Base-by-base conservation (phyloP, 2,888 invertebrate genomes). In the Xestia sexstrigata region DNA sequence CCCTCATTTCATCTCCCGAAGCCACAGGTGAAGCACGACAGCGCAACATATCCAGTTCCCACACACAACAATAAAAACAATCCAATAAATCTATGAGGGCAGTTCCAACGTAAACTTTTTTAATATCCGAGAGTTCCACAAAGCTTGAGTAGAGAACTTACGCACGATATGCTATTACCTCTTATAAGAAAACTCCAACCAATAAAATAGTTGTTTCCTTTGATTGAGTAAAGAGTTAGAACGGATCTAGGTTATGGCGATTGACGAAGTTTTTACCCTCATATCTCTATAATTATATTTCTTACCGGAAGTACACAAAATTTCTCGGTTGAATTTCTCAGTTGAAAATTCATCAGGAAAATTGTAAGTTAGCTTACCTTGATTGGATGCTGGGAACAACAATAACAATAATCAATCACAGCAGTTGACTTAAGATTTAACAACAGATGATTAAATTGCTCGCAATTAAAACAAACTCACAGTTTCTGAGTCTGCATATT, bases 1-100 rank as follows among this genome's bases (percentile, higher is more conserved):
- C 26, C 17, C 35, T 60, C 1, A 13, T 17, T 49, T 39, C n/a
- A 47, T 30, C 23, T 23, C 26, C 68, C 8, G 13, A 68, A 82
- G 66, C 60, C 67, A 78, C 83, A 84, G 72, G 74, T 78, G 67
- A 67, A 30, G 13, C 11, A 42, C 17, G 35, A 58, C 15, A 26
- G 4, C 4, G 26, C 35, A n/a, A 68, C 58, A 73, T 67, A 74
- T 55, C 68, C 42, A 75, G 30, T 86, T 65, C 63, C 69, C 45
- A 49, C 71, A 26, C 11, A 26, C 15, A 70, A 62, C 75, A 86
- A 83, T 86, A 78, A 83, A 83, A 86, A 83, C 62, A 86, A 86
- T 78, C 78, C 78, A 73, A 82, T 83, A 82, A 75, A 23, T 82
- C 66, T 11, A 55, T 63, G 20, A 67, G 60, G 39, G 74, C 63